Base-by-base conservation (phyloP, 1,140 invertebrate genomes). In the Scaptomyza hsui region DNA sequence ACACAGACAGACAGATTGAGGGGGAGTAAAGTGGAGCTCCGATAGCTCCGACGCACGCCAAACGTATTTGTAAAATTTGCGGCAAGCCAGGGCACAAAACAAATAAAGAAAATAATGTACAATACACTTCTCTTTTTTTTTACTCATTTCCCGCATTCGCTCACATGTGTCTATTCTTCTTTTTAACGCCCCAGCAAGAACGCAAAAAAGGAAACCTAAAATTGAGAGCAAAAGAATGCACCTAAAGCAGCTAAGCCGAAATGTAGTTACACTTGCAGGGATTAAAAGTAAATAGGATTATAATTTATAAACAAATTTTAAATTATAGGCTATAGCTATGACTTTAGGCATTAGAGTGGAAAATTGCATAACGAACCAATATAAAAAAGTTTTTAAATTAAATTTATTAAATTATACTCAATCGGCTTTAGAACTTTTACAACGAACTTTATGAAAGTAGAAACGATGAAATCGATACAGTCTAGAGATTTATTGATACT, bases 21-120 rank as follows among this genome's bases (percentile, higher is more conserved):
- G 26, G 26, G 7, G 9, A 29, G 7, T 7, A 24, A 24, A 24
- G 24, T 24, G 24, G 41, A 53, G 53, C 56, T 55, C 60, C 9
- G 37, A 41, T 42, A 41, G 48, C 42, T 29, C 32, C 44, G 56
- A 47, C 24, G 63, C 56, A 60, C 56, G 70, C 63, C 77, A 65
- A 86, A 81, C 74, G 82, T 77, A 86, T 86, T 86, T 86, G 82
- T 86, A 75, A 86, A 86, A 86, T 88, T 86, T 86, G 64, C 77
- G 55, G 42, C 51, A 61, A 64, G 72, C 29, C 53, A 39, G 26
- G 1, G 26, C 26, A 9, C 26, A 9, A 29, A 53, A 9, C 32
- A 35, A 56, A 16, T 37, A 65, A 51, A 7, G 64, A 63, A 75
- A 69, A 73, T 70, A 72, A 74, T 72, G 29, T 74, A 70, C 74